Evolutionary conservation across 2,797 vertebrate genomes (phyloP).

Genomic region (Pseudopleuronectes americanus): DNA sequence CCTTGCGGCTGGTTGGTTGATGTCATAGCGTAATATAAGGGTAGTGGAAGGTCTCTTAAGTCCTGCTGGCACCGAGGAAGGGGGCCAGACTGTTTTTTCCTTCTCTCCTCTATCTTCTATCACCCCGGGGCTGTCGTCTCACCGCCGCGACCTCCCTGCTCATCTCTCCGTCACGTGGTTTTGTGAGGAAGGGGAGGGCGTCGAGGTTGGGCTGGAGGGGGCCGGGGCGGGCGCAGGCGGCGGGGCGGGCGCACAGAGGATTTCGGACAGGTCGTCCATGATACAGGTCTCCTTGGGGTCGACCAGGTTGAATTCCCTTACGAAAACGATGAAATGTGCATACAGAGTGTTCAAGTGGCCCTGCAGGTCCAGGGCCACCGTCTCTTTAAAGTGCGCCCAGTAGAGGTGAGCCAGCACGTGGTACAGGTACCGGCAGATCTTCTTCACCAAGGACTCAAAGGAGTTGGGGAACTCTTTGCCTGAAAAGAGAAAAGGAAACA

Average conservation of each 20-base stretch:
- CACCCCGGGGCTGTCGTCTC: constrained; percentile 65
- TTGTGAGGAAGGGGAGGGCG: constrained; percentile 88
- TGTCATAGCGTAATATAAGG: constrained; percentile 77
- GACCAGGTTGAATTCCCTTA: constrained; percentile 98
- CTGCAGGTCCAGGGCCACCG: constrained; percentile 94
- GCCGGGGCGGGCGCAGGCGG: constrained; percentile 56
- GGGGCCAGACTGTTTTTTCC: constrained; percentile 71
- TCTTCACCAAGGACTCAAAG: constrained; percentile 97
- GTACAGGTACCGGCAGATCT: constrained; percentile 97
- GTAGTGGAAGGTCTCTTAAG: constrained; percentile 79
- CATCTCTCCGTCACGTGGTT: constrained; percentile 99
- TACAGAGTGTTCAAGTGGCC: constrained; percentile 99
- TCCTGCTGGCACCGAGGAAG: constrained; percentile 73
- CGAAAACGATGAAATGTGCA: constrained; percentile 97
- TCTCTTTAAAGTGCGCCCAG: constrained; percentile 99
- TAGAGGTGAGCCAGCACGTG: constrained; percentile 99
- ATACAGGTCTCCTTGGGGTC: constrained; percentile 98
- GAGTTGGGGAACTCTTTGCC: constrained; percentile 98
- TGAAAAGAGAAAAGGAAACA: constrained; percentile 56
- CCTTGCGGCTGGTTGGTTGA: constrained; percentile 72
- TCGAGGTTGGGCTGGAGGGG: constrained; percentile 54
- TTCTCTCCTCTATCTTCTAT: constrained; percentile 71
- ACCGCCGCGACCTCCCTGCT: constrained; percentile 67
- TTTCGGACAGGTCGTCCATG: constrained; percentile 98
- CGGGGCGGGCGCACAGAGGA: constrained; percentile 88